Evolutionary conservation across 2,888 invertebrate genomes (phyloP), one percentile per base, ranked within the genome.

Genomic region (Litoditis marina): DNA sequence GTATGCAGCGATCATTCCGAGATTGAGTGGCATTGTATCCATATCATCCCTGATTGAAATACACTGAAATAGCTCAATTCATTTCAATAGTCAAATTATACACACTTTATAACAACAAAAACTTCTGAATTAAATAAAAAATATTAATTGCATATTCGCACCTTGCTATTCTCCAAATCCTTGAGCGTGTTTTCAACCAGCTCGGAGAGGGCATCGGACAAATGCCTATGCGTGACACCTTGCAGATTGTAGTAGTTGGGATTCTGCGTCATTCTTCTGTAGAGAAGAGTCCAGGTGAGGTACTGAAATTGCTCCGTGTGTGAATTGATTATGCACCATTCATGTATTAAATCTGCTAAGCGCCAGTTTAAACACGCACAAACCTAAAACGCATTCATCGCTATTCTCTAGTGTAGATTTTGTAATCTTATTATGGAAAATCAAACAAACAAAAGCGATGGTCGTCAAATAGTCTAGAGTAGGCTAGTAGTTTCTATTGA

Each of bases 1-100:
- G 85, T 99, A 99, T 0, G 96, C 94, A 0, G 98, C 96, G 84
- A 99, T 99, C 95, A 99, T 98, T 82, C 98, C 98, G 83, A 99
- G 86, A 87, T 99, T 99, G 36, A 98, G 87, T 0, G 98, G 94
- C 65, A 92, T 88, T 0, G 92, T 91, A 84, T 98, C 95, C 90
- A 98, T 92, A 77, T 98, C 96, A 75, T 98, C 96, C 83, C 96
- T 95, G 7, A 99, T 89, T 54, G 92, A 91, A 76, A 99, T 94
- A 84, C 98, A 98, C 84, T 69, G 44, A 66, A 64, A 61, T 42
- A 16, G n/a, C n/a, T n/a, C n/a, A n/a, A n/a, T n/a, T n/a, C n/a
- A n/a, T n/a, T n/a, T n/a, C n/a, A n/a, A n/a, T n/a, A n/a, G n/a
- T n/a, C n/a, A n/a, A n/a, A n/a, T n/a, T n/a, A 27, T 25, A 16